These are phyloP conservation scores for Pristis pectinata DNA, from an alignment of 2,797 vertebrate genomes.

Conservation along the genomic window DNA sequence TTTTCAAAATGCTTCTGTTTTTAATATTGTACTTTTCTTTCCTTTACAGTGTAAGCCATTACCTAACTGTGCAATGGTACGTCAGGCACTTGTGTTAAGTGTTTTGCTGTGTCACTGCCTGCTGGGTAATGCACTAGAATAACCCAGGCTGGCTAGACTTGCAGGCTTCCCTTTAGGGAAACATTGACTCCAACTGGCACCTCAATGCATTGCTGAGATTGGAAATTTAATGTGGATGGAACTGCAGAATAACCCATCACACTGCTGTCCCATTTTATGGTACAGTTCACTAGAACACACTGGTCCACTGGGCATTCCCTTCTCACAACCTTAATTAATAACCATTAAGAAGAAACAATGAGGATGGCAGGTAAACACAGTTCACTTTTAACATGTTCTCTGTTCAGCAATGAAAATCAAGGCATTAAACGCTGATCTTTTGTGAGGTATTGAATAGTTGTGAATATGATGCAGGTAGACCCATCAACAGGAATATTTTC, in stretches of 20 bases:
- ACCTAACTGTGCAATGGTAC: neutral
- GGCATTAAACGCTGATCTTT: neutral
- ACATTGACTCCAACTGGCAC: neutral
- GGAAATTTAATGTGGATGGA: slow-evolving; percentile 7
- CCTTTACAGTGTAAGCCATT: neutral
- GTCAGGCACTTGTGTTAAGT: neutral
- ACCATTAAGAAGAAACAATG: neutral
- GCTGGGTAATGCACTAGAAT: slow-evolving; percentile 24
- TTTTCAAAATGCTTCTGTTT: neutral
- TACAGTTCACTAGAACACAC: neutral
- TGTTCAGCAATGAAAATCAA: neutral
- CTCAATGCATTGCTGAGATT: neutral
- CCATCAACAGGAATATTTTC: slow-evolving; percentile 56
- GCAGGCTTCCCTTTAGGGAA: neutral
- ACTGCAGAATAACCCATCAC: neutral
- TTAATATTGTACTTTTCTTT: neutral
- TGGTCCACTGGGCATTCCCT: neutral
- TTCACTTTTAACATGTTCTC: slow-evolving; percentile 13
- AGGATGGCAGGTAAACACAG: neutral
- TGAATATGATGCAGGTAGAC: slow-evolving; percentile 38
- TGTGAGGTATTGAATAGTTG: neutral
- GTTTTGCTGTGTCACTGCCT: slow-evolving; percentile 31
- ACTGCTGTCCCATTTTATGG: neutral
- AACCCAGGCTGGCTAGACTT: neutral
- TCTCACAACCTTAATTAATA: neutral